These are phyloP conservation scores for Zaprionus ornatus DNA, from an alignment of 1,140 invertebrate species.

Conservation along the genomic window DNA sequence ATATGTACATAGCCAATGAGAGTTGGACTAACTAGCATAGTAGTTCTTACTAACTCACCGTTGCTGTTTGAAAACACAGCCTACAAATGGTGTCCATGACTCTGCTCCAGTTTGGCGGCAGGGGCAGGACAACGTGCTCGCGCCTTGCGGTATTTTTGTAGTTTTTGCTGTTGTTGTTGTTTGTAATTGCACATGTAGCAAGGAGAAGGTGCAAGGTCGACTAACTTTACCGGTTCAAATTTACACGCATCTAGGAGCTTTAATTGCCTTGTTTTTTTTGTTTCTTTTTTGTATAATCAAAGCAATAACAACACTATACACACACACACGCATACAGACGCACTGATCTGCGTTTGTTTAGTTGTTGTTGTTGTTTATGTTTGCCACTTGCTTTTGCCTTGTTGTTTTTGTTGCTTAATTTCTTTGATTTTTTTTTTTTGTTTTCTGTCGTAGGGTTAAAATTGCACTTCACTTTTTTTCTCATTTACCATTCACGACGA, in stretches of 20 bases:
- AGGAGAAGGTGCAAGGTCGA: constrained; percentile 14
- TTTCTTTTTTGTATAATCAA: constrained; percentile 42
- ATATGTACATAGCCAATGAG: background rate
- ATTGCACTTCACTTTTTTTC: constrained; percentile 64
- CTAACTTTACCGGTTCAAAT: constrained; percentile 70
- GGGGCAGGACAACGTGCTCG: constrained; percentile 63
- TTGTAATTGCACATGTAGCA: constrained; percentile 39
- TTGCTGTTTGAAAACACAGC: constrained; percentile 83
- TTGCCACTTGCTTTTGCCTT: constrained; percentile 72
- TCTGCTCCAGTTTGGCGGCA: constrained; percentile 58
- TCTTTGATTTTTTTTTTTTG: constrained; percentile 60
- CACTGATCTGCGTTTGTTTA: constrained; percentile 51
- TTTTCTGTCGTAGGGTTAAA: constrained; percentile 65
- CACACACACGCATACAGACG: constrained; percentile 27
- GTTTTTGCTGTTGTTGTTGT: constrained; percentile 39
- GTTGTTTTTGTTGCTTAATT: constrained; percentile 76
- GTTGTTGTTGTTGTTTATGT: constrained; percentile 72
- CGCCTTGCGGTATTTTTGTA: constrained; percentile 48
- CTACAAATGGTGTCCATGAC: constrained; percentile 84
- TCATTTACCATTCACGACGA: constrained; percentile 79
- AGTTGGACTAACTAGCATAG: background rate
- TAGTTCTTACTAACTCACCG: constrained; percentile 62
- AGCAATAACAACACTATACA: constrained; percentile 52
- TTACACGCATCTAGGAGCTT: constrained; percentile 45
- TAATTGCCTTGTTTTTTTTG: constrained; percentile 48